Conservation (phyloP, 2,113 vertebrate species). For the Saccopteryx bilineata region DNA sequence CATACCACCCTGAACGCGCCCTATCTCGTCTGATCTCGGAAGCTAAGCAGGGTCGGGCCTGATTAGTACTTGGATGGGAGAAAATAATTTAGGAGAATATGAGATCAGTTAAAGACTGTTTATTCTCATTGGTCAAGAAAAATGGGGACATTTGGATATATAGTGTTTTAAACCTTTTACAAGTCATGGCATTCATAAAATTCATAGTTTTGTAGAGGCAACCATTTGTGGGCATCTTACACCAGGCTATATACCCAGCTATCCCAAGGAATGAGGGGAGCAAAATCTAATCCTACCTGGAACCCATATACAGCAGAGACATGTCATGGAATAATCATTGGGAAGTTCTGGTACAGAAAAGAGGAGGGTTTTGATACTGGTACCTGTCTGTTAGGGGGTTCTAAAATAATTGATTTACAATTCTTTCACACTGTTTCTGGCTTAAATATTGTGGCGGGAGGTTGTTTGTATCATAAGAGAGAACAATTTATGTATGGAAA, state of each 20-base stretch:
- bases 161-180: background rate
- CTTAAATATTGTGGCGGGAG: background rate
- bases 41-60: too few species aligned
- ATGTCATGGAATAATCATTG: background rate
- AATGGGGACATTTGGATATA: background rate
- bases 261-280: background rate
- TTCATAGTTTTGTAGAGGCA: background rate
- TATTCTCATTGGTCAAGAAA: background rate
- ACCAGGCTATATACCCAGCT: background rate
- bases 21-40: too few species aligned
- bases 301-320: background rate
- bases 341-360: background rate
- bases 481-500: background rate
- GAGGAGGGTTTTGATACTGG: background rate
- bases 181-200: background rate
- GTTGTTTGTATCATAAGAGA: background rate
- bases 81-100: slow-evolving; percentile 25
- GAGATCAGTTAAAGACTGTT: background rate
- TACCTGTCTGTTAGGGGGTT: background rate
- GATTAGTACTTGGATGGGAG: too few species aligned
- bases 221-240: background rate
- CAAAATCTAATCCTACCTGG: background rate
- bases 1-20: too few species aligned
- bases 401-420: background rate
- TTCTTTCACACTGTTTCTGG: background rate